These are phyloP conservation scores for Eclectus roratus DNA, from an alignment of 2,113 vertebrate species.

Conservation along the genomic window DNA sequence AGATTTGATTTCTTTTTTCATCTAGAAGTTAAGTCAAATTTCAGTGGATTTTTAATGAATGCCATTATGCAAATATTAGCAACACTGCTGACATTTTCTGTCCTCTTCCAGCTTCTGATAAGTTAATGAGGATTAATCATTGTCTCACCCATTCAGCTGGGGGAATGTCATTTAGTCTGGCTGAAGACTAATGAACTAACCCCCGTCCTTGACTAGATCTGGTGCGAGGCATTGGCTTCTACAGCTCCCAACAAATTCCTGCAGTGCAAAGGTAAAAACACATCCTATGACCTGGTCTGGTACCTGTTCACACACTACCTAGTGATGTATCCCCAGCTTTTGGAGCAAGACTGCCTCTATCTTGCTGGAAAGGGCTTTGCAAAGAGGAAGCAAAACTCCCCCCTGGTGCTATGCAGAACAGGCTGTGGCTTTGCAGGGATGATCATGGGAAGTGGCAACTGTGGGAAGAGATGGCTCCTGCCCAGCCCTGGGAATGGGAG, in stretches of 20 bases:
- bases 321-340: neutral
- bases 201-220: neutral
- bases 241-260: neutral
- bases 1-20: neutral
- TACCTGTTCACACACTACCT: neutral
- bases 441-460: conserved; percentile 38
- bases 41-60: neutral
- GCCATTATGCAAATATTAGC: neutral
- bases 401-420: neutral
- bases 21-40: neutral
- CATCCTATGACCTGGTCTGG: neutral
- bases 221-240: neutral
- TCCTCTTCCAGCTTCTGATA: neutral
- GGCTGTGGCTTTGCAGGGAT: neutral
- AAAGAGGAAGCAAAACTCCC: conserved; percentile 18
- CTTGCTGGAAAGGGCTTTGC: neutral
- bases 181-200: neutral
- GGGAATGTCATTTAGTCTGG: neutral
- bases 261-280: neutral
- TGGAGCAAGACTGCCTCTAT: neutral
- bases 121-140: neutral
- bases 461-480: neutral
- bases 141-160: neutral
- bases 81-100: neutral
- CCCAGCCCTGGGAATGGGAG: conserved; percentile 41